phyloP scores from a whole-genome alignment of 2,797 vertebrate species.

The Morus bassanus region DNA sequence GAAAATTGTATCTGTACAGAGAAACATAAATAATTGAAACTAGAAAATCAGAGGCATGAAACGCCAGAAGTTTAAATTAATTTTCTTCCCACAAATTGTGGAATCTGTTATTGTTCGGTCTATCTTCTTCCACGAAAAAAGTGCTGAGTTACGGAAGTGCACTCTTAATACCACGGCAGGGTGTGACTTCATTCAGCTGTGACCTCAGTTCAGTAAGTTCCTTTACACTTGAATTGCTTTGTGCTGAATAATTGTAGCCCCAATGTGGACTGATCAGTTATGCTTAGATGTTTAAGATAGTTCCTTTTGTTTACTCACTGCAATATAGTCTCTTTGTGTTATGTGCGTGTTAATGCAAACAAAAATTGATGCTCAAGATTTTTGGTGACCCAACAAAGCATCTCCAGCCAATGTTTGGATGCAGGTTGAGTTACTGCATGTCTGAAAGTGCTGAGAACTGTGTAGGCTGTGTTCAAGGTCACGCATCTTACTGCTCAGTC shows the following conservation, averaged over 20 bases:
- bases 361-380: background rate
- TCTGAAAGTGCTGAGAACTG: background rate
- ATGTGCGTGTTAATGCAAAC: background rate
- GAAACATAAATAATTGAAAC: background rate
- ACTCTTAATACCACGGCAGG: background rate
- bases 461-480: rapidly evolving
- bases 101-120: background rate
- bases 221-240: background rate
- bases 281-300: background rate
- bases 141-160: background rate
- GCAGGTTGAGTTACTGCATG: background rate
- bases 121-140: background rate
- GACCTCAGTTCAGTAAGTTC: background rate
- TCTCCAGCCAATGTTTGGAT: background rate
- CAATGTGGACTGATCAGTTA: rapidly evolving
- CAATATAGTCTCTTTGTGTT: background rate
- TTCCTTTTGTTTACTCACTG: background rate
- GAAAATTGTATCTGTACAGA: background rate
- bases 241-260: background rate
- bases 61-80: background rate
- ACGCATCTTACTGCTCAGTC: background rate
- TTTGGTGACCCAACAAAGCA: background rate
- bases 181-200: background rate
- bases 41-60: background rate
- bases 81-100: background rate